These are phyloP conservation scores for Centropyge bicolor DNA, from an alignment of 2,797 vertebrate genomes.

Conservation along the genomic window DNA sequence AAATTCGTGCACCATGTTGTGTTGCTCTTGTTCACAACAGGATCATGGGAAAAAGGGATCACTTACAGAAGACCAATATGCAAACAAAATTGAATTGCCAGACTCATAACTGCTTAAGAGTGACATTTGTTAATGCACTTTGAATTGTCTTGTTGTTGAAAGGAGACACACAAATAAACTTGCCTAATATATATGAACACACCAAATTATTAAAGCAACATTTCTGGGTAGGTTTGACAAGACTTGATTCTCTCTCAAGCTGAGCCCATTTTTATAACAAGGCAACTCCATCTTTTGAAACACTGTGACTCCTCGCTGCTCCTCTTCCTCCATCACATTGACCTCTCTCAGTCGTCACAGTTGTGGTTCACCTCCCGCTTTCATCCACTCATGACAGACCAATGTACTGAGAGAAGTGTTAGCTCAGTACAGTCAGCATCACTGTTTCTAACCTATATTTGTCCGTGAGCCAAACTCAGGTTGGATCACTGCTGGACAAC, in stretches of 20 bases:
- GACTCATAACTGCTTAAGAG: background rate
- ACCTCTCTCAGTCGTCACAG: slow-evolving; percentile 3
- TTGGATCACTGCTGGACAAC: background rate
- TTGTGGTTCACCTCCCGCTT: background rate
- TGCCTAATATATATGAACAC: background rate
- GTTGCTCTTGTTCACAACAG: background rate
- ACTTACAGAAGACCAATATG: background rate
- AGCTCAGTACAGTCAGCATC: background rate
- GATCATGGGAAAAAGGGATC: background rate
- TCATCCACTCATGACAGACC: background rate
- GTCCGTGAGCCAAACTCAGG: background rate
- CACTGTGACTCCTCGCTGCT: background rate
- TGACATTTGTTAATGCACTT: background rate
- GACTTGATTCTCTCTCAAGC: background rate
- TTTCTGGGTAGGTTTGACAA: background rate
- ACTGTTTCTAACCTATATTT: background rate
- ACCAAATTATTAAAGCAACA: background rate
- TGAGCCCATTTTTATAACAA: background rate
- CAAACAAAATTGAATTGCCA: background rate
- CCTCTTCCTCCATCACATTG: background rate
- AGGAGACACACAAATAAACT: background rate
- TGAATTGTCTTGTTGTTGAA: background rate
- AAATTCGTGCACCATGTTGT: background rate
- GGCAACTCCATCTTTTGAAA: background rate
- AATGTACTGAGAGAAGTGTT: background rate